phyloP scores from a whole-genome alignment of 1,140 invertebrate species.

The Stegodyphus mimosarum region DNA sequence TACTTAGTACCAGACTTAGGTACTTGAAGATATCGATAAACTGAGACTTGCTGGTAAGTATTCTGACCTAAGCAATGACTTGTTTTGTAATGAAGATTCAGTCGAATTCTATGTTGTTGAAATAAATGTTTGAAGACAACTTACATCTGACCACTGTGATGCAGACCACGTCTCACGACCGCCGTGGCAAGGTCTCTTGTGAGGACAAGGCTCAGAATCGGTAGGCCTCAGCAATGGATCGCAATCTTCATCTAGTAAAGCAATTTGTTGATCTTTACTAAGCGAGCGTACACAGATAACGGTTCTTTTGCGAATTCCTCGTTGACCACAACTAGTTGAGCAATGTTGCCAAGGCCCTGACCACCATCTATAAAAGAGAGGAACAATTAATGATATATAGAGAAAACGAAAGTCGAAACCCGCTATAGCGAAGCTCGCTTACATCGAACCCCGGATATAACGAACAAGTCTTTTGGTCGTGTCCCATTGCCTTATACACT shows the following conservation, averaged over 20 bases:
- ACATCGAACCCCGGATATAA: background rate
- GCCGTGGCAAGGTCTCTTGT: constrained; percentile 72
- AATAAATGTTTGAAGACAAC: constrained; percentile 32
- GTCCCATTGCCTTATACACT: background rate
- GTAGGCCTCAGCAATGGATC: constrained; percentile 72
- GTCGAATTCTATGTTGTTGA: background rate
- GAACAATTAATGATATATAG: constrained; percentile 22
- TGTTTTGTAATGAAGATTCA: too few species aligned
- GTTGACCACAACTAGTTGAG: constrained; percentile 77
- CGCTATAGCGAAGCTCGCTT: background rate
- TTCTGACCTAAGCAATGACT: too few species aligned
- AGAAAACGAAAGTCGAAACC: background rate
- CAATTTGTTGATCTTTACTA: constrained; percentile 75
- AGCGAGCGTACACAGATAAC: constrained; percentile 78
- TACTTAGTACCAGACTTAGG: too few species aligned
- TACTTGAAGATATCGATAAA: too few species aligned
- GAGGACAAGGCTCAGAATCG: constrained; percentile 74
- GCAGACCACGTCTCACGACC: constrained; percentile 65
- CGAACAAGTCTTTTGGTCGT: background rate
- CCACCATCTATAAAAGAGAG: constrained; percentile 74
- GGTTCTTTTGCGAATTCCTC: constrained; percentile 74
- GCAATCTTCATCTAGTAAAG: constrained; percentile 78
- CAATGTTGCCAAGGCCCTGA: constrained; percentile 85
- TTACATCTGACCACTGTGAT: constrained; percentile 68
- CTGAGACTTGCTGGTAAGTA: too few species aligned